A percentile compares a stretch with the other conserved stretches of the same genome.
These are phyloP conservation scores for Bicyclus anynana DNA, from an alignment of 1,140 invertebrate species.

Conservation along the genomic window DNA sequence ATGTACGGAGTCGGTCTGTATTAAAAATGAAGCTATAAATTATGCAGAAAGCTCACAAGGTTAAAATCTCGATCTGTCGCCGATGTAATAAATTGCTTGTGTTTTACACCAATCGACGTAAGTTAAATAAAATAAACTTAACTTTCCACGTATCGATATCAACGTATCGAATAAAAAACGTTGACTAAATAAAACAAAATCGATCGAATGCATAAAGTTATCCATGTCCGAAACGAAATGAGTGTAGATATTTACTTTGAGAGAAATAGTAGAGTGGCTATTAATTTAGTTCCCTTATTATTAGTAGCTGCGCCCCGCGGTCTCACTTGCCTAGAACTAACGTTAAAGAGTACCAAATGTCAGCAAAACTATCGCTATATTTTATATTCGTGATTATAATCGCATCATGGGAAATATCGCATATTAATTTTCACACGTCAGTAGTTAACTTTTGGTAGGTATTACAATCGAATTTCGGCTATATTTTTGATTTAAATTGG, in stretches of 20 bases:
- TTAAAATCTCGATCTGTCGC: background rate
- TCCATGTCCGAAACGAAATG: conserved; percentile 21
- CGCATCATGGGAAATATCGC: too few relatives aligned
- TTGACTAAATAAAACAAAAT: conserved; percentile 8
- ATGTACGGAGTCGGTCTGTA: background rate
- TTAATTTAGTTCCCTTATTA: too few relatives aligned
- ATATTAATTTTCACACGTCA: too few relatives aligned
- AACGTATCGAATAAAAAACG: conserved; percentile 6
- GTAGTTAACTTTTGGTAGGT: too few relatives aligned
- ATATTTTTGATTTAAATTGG: too few relatives aligned
- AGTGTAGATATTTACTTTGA: conserved; percentile 10
- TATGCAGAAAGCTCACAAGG: background rate
- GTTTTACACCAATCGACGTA: background rate
- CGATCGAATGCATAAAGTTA: conserved; percentile 22
- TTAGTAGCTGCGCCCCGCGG: too few relatives aligned
- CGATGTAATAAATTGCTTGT: background rate
- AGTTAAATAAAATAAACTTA: conserved; percentile 1
- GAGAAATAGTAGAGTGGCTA: background rate
- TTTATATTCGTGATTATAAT: too few relatives aligned
- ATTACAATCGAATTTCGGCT: too few relatives aligned
- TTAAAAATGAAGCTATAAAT: background rate
- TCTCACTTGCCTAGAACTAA: too few relatives aligned
- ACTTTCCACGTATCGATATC: conserved; percentile 7
- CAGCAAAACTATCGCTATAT: too few relatives aligned
- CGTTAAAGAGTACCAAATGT: too few relatives aligned